Evolutionary conservation across 2,113 vertebrate genomes (phyloP), one percentile per base, ranked within the genome.

Genomic region (Hymenochirus boettgeri): DNA sequence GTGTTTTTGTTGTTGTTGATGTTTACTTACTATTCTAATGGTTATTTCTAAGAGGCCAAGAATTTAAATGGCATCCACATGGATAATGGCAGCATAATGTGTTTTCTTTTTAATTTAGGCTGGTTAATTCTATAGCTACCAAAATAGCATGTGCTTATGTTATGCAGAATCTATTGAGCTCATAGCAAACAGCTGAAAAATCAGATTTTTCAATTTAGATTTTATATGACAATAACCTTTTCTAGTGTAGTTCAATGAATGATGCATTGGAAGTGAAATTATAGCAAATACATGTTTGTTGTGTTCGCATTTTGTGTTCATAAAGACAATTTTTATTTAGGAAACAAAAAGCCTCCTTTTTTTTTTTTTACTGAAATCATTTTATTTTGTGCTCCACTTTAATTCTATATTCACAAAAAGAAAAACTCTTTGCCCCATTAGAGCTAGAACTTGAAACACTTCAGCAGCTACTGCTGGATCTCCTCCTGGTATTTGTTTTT

Each of bases 51-150:
- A 57, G 70, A 63, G 65, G 29, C 56, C 61, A 65, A 62, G 18
- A 6, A 25, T 78, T 67, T 76, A 76, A 80, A 71, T 72, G 55
- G 71, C 47, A 74, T n/a, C 51, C 47, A 71, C 62, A 70, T 64
- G 62, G 31, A 73, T 72, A 80, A 77, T 66, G 72, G 25, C 61
- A 39, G 27, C 62, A 4, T 29, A 77, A 13, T 56, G 50, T 39
- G 25, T 64, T 73, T 82, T 27, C 56, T 57, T 80, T 80, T 79
- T 61, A 71, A 23, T 73, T 75, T 65, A 63, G 54, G 59, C 48
- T 71, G 48, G 70, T 71, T 76, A 57, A 60, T 73, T 77, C 71
- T 35, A 7, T 65, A 45, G 63, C 60, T 45, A 65, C 24, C 73
- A 72, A 65, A 25, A 63, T 51, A 76, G 74, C 0, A n/a, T 73